Evolutionary conservation across 2,113 vertebrate genomes (phyloP).

Genomic region (Catharus bicknelli): DNA sequence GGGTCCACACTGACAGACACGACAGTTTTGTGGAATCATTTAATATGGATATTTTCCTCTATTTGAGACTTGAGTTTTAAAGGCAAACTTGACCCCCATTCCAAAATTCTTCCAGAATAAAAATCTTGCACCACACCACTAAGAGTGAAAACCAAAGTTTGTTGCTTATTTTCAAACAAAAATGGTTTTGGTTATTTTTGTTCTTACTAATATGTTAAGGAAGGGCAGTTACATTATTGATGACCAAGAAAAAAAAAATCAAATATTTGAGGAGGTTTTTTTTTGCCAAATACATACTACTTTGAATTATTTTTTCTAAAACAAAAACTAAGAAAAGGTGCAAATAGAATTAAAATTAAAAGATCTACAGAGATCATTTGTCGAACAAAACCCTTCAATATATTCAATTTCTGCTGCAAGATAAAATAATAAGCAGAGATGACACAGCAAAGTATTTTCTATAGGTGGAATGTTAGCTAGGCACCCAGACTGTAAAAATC

Average conservation of each 20-base stretch:
- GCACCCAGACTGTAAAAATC: not conserved
- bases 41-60: not conserved
- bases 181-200: not conserved
- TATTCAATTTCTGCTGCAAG: not conserved
- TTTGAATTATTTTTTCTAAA: not conserved
- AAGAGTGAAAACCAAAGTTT: not conserved
- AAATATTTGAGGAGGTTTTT: accelerated
- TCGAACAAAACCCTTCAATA: not conserved
- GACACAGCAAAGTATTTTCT: not conserved
- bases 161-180: not conserved
- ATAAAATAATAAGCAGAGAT: not conserved
- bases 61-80: not conserved
- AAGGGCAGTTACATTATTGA: not conserved
- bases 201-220: not conserved
- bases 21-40: not conserved
- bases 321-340: not conserved
- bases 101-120: not conserved
- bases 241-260: not conserved
- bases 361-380: not conserved
- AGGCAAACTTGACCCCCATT: not conserved
- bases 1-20: not conserved
- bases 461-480: not conserved
- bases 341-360: not conserved
- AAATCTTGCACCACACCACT: not conserved
- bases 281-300: not conserved